Evolutionary conservation across 2,797 vertebrate genomes (phyloP), one percentile per base, ranked within the genome.

Genomic region (Muscicapa comitata): DNA sequence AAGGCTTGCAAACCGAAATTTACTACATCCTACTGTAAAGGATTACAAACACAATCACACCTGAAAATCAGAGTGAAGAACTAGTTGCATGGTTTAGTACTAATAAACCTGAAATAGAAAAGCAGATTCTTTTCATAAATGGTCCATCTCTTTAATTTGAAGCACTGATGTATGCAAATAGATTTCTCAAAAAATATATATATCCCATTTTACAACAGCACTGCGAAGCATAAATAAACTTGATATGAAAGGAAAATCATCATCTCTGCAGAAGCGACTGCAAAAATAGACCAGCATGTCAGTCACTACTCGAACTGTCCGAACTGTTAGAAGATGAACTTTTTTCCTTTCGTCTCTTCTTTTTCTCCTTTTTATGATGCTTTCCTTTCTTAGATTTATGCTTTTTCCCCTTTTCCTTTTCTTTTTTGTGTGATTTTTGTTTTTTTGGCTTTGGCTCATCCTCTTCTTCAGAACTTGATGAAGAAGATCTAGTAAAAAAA

Each of bases 361-460:
- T 98, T 47, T 98, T 98, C 72, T 98, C 98, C 79, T 98, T 98
- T 96, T 97, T 98, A 91, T 97, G 98, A 95, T 97, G 97, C 70
- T 98, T 98, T 66, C 96, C 96, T 94, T 98, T 98, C 91, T 98
- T 98, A 62, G 96, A 97, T 81, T 98, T 98, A 89, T n/a, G 98
- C 83, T 98, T 98, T 88, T 97, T 98, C 85, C 98, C 98, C 78
- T 97, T 98, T 95, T 98, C 98, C 82, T 97, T 98, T 96, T 98
- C 98, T 96, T 98, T 99, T 95, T 98, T 99, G 81, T 97, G 98
- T 62, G 94, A 97, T 90, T 98, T 98, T 90, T 98, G 97, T 86
- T 98, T 99, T 97, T 98, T 98, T 92, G 97, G 97, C 96, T 97
- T 98, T 86, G 95, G 96, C 18, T 95, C 92, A 25, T 98, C 98